These are phyloP conservation scores for Rhagonycha lutea DNA, from an alignment of 2,888 invertebrate genomes.

Conservation along the genomic window DNA sequence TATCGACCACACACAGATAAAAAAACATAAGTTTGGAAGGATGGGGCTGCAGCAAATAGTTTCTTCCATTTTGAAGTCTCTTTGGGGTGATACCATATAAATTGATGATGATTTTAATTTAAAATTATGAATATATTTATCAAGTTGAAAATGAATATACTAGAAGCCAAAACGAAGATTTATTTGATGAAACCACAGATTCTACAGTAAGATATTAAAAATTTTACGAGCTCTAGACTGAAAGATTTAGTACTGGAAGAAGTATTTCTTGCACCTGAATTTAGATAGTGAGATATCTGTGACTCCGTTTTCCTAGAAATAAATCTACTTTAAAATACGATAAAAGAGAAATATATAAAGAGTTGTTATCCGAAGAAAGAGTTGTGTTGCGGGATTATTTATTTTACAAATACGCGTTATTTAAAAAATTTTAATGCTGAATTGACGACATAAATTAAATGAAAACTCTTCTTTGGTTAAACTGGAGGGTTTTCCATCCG, in stretches of 20 bases:
- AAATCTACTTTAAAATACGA: slow-evolving; percentile 26
- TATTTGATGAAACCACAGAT: slow-evolving; percentile 4
- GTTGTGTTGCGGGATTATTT: slow-evolving; percentile 13
- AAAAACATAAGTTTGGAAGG: not conserved
- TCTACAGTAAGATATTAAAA: slow-evolving; percentile 13
- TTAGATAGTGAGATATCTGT: slow-evolving; percentile 20
- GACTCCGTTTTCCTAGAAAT: slow-evolving; percentile 20
- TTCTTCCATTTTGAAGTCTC: not conserved
- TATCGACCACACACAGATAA: no score
- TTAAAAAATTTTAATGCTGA: not conserved
- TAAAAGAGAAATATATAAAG: slow-evolving; percentile 19
- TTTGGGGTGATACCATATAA: not conserved
- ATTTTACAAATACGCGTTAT: slow-evolving; percentile 2
- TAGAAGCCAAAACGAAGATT: slow-evolving; percentile 1
- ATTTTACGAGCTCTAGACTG: slow-evolving; percentile 17
- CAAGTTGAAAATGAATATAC: not conserved
- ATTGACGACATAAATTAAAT: not conserved
- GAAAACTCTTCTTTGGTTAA: not conserved
- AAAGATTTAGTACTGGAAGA: slow-evolving; percentile 18
- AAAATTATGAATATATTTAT: not conserved
- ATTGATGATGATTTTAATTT: not conserved
- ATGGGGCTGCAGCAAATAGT: not conserved
- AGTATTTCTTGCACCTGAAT: slow-evolving; percentile 26
- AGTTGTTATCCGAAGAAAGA: not conserved
- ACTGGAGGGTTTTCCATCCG: not conserved